Percentiles rank a stretch among this genome's conserved stretches.
Evolutionary conservation across 1,140 invertebrate genomes (phyloP).

Genomic region (Drosophila quadrilineata): DNA sequence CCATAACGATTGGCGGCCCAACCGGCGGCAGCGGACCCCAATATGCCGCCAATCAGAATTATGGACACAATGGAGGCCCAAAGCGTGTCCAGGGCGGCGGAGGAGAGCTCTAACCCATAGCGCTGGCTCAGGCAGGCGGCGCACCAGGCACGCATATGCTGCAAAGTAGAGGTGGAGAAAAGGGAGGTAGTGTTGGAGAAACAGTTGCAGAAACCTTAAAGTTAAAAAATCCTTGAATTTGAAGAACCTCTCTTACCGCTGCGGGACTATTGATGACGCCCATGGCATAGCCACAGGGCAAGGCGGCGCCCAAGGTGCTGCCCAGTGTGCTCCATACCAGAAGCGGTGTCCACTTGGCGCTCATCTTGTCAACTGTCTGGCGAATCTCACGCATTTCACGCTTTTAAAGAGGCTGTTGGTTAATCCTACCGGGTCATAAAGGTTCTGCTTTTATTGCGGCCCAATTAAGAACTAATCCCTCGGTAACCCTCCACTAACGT

Average conservation of each 20-base stretch:
- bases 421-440: no score
- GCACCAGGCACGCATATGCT: constrained; percentile 88
- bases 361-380: background rate
- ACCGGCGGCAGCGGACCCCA: constrained; percentile 88
- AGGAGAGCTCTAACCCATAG: constrained; percentile 83
- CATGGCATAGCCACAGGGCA: constrained; percentile 94
- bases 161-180: constrained; percentile 49
- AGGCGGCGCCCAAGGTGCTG: constrained; percentile 89
- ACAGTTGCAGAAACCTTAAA: background rate
- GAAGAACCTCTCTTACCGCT: constrained; percentile 6
- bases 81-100: constrained; percentile 84
- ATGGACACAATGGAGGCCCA: constrained; percentile 90
- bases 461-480: no score
- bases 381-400: background rate
- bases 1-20: constrained; percentile 87
- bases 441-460: no score
- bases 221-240: background rate
- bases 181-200: background rate
- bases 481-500: no score
- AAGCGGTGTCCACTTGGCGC: constrained; percentile 36
- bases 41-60: constrained; percentile 89
- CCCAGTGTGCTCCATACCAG: constrained; percentile 54
- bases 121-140: constrained; percentile 84
- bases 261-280: constrained; percentile 90
- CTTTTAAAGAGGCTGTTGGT: background rate